Evolutionary conservation across 1,140 invertebrate genomes (phyloP), one percentile per base, ranked within the genome.

Genomic region (Temnothorax curvispinosus): DNA sequence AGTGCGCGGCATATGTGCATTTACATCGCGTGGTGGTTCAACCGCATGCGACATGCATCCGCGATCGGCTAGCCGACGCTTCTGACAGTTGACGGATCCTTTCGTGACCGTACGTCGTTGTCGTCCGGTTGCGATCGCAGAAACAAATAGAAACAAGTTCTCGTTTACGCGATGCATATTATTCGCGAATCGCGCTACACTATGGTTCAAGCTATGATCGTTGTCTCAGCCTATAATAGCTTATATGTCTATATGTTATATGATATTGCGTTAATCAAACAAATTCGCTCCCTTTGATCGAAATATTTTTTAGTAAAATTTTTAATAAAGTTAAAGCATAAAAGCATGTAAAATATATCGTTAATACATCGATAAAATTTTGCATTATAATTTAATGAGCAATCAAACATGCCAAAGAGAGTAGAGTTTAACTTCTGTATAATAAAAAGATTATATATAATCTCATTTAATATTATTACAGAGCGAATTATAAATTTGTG

Each of bases 61-160:
- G 47, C 44, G 64, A 81, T 81, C 77, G 77, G 71, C 77, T 50
- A 50, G 5, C 44, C 41, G 27, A 71, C 77, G 35, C 21, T 21
- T 81, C 18, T 41, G 64, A 81, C 65, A 81, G 77, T 69, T 81
- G 77, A 81, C 64, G 35, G 35, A 81, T 81, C 64, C 35, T 81
- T 81, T 81, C 77, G 77, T 71, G 64, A 71, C 77, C 64, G 47
- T 41, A 18, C 15, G 9, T 35, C 50, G 62, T 81, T 56, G 15
- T 54, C 50, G 64, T 80, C 13, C n/a, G 77, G n/a, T 32, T 18
- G 32, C 60, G 32, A 67, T 80, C 44, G 11, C 50, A 54, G 27
- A 54, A 56, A 21, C 64, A 67, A 81, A 81, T 38, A 35, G 50
- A 60, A 71, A 27, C 65, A 21, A 21, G 27, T 15, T 21, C 15